Base-by-base conservation (phyloP, 23 tunicate genomes). In the Pegea sp. region DNA sequence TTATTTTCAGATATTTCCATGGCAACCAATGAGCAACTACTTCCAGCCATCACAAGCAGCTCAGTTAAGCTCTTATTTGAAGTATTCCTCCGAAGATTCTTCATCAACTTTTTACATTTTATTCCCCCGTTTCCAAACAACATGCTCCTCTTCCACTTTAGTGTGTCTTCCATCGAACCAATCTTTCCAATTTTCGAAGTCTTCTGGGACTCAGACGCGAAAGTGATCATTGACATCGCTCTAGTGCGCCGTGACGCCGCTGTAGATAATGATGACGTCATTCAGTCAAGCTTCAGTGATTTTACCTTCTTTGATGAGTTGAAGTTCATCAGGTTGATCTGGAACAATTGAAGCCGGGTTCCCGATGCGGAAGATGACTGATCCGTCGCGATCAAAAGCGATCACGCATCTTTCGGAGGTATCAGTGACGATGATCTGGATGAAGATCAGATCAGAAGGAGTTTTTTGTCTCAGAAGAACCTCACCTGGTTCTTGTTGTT, bases 401-500 rank as follows among this genome's bases (percentile, higher is more conserved):
- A 58, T 6, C 7, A 58, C 56, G 22, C 23, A 16, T 8, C 29
- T 33, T 28, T 6, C 34, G 16, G 28, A 50, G n/a, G 64, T 58
- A 23, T 58, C 64, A 58, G 56, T 58, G 5, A 58, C 64, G 6
- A 58, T 32, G 23, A 58, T 58, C 64, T 58, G 26, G 7, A 33
- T 5, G 33, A 18, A 8, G 46, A 8, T n/a, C n/a, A n/a, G n/a
- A n/a, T n/a, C n/a, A n/a, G n/a, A n/a, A n/a, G n/a, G n/a, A n/a
- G n/a, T n/a, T n/a, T n/a, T n/a, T n/a, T n/a, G n/a, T n/a, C n/a
- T n/a, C n/a, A n/a, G n/a, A n/a, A n/a, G n/a, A n/a, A n/a, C n/a
- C 63, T 27, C 61, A 69, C 76, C 60, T 69, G 76, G 31, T 61
- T 61, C 52, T 61, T 61, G 59, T 60, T 58, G 30, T 69, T 69